Evolutionary conservation across 2,113 vertebrate genomes (phyloP).

Genomic region (Equus przewalskii): DNA sequence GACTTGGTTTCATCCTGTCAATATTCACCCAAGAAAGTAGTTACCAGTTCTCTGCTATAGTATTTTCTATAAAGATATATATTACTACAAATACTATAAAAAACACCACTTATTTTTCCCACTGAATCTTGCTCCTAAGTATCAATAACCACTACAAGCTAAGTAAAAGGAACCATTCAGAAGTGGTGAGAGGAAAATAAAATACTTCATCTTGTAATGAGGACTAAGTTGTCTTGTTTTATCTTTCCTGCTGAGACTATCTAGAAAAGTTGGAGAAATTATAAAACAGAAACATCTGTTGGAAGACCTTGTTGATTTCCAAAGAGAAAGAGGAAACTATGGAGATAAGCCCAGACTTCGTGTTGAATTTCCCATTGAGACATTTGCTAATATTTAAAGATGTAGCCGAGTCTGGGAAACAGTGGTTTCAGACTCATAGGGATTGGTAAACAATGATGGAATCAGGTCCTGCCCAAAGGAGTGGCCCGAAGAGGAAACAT

Average conservation of each 20-base stretch:
- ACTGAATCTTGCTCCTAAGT: background rate
- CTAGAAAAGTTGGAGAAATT: background rate
- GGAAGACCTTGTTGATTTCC: background rate
- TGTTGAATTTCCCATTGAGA: background rate
- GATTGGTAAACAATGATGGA: background rate
- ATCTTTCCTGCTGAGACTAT: background rate
- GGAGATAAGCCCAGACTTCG: background rate
- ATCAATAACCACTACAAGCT: background rate
- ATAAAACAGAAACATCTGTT: background rate
- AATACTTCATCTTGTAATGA: background rate
- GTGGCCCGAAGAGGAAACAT: background rate
- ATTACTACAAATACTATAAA: background rate
- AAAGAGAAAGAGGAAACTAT: background rate
- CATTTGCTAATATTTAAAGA: background rate
- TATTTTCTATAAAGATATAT: background rate
- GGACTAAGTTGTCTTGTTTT: background rate
- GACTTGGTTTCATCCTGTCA: conserved; percentile 15
- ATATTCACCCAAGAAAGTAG: conserved; percentile 7
- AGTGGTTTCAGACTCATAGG: background rate
- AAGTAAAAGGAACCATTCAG: background rate
- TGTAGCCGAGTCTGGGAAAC: background rate
- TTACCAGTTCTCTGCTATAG: background rate
- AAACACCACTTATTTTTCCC: background rate
- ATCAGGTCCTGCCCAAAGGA: background rate
- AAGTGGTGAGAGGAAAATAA: background rate